Conservation (phyloP, 2,888 invertebrate species). For the Choristoneura rosaceana region DNA sequence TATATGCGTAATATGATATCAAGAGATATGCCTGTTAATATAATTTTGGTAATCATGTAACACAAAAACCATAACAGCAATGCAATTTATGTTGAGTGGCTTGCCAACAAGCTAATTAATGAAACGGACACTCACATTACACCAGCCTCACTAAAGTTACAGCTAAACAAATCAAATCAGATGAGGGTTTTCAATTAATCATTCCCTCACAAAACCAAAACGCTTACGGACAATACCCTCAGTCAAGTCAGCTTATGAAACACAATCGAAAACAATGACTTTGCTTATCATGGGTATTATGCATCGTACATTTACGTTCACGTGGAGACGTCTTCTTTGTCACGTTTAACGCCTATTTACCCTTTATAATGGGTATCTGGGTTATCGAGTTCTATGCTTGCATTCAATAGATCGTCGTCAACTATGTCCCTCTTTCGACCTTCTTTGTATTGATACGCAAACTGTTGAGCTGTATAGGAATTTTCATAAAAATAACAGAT, state of each 20-base stretch:
- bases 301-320: slow-evolving; percentile 50
- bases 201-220: slow-evolving; percentile 32
- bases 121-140: slow-evolving; percentile 10
- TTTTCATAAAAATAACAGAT: slow-evolving; percentile 54
- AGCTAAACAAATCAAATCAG: slow-evolving; percentile 39
- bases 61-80: neutral
- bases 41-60: neutral
- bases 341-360: slow-evolving; percentile 53
- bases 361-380: slow-evolving; percentile 59
- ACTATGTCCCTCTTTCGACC: slow-evolving; percentile 61
- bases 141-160: slow-evolving; percentile 15
- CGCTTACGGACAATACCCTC: slow-evolving; percentile 34
- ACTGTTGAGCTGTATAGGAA: slow-evolving; percentile 58
- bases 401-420: slow-evolving; percentile 60
- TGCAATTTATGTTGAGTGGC: slow-evolving; percentile 19
- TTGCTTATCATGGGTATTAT: slow-evolving; percentile 44
- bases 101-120: slow-evolving; percentile 17
- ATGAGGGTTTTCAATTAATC: slow-evolving; percentile 43
- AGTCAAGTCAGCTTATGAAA: slow-evolving; percentile 39
- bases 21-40: neutral
- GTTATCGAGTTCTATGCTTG: slow-evolving; percentile 62
- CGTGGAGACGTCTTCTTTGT: slow-evolving; percentile 53
- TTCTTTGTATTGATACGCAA: slow-evolving; percentile 56
- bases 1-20: no score
- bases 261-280: slow-evolving; percentile 38